Base-by-base conservation (phyloP, 2,113 vertebrate genomes). In the Prunella himalayana region DNA sequence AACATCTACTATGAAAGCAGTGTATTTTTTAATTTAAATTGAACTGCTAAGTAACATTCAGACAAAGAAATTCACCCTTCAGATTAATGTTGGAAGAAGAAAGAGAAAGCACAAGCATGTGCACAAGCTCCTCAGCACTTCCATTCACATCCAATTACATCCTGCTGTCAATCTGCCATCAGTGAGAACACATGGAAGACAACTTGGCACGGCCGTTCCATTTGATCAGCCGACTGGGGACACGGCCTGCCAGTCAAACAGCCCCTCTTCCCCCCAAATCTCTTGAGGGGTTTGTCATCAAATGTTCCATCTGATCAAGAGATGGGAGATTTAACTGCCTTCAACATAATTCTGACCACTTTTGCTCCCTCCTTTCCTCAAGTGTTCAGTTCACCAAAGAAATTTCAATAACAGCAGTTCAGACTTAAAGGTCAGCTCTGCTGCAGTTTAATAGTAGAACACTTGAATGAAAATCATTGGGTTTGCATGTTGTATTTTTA, bases 61-160 rank as follows among this genome's bases (percentile, higher is more conserved):
- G 60, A 59, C 8, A 44, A 76, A 68, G 5, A n/a, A 70, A 56
- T 18, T 35, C 3, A 47, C 19, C 41, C 27, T 72, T 49, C 39
- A 65, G 54, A 60, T 73, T 51, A 39, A 30, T 54, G 35, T 8
- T 53, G 76, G 78, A 66, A 70, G 10, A 69, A 72, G 39, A 76
- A 86, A 65, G 64, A 39, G 50, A 47, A 59, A 50, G 24, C 15
- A 25, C 3, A 27, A 10, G 8, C 33, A 31, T 1, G 13, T n/a
- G 83, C 63, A 68, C 25, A 41, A 86, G 50, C 60, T 92, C 81
- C 71, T 81, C 92, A 65, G 37, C 25, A 30, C 75, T 82, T 78
- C 42, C 68, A 81, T 39, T 95, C 95, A 85, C 85, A 82, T 92
- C n/a, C 84, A 87, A 85, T 92, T 94, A 90, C 54, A 68, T 42